phyloP scores from a whole-genome alignment of 1,140 invertebrate species.

The Drosophila leontia region DNA sequence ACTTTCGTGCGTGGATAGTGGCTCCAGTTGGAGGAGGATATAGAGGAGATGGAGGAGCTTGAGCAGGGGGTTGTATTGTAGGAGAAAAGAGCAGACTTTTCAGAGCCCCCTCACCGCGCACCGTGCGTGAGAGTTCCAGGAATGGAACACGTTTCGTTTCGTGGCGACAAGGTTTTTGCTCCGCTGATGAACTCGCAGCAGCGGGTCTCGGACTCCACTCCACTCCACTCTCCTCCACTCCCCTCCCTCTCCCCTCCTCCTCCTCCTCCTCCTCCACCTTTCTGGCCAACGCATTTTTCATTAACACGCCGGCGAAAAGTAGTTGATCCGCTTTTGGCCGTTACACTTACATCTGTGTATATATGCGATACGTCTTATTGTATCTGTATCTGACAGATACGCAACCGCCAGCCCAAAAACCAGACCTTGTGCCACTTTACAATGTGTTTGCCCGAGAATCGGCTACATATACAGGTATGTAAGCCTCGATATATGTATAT shows the following conservation, averaged over 20 bases:
- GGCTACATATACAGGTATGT: conserved; percentile 11
- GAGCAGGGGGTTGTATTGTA: conserved; percentile 5
- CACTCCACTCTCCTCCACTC: background rate
- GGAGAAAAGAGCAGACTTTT: conserved; percentile 20
- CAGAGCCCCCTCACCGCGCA: background rate
- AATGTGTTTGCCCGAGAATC: conserved; percentile 64
- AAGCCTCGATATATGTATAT: conserved; percentile 4
- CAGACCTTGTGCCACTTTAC: conserved; percentile 81
- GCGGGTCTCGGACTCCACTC: conserved; percentile 8
- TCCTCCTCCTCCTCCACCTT: background rate
- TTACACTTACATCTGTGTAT: conserved; percentile 49
- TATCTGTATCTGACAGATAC: conserved; percentile 57
- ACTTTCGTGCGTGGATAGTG: conserved; percentile 60
- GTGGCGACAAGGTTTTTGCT: conserved; percentile 72
- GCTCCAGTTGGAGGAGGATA: background rate
- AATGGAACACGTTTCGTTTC: conserved; percentile 63
- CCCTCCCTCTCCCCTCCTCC: background rate
- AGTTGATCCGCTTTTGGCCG: conserved; percentile 74
- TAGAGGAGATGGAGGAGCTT: background rate
- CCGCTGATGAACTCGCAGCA: conserved; percentile 72
- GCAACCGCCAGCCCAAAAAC: conserved; percentile 56
- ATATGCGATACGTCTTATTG: conserved; percentile 52
- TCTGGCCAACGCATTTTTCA: conserved; percentile 75
- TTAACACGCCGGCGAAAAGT: conserved; percentile 63
- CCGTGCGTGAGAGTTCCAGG: conserved; percentile 7